phyloP scores from a whole-genome alignment of 2,113 vertebrate genomes.

The Siniperca knerii region DNA sequence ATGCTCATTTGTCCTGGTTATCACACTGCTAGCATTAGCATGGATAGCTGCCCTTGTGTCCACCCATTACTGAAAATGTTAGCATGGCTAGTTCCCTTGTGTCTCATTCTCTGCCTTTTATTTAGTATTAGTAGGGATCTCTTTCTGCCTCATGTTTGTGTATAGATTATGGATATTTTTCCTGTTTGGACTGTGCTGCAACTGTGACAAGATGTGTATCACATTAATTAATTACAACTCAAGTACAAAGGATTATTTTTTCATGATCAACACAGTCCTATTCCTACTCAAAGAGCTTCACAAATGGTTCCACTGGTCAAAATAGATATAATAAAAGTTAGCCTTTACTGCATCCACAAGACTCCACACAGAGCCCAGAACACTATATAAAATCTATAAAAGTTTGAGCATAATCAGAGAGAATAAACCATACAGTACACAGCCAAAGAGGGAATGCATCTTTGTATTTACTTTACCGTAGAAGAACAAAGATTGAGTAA shows the following conservation, averaged over 20 bases:
- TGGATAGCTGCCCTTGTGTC: constrained; percentile 20
- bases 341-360: not conserved
- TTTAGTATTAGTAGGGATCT: not conserved
- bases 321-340: not conserved
- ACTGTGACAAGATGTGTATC: no score
- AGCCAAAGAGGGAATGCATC: not conserved
- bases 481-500: not conserved
- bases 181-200: not conserved
- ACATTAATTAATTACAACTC: not conserved
- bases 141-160: not conserved
- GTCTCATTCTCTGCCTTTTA: not conserved
- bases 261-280: not conserved
- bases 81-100: not conserved
- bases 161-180: not conserved
- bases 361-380: not conserved
- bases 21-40: constrained; percentile 72
- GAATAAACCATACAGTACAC: not conserved
- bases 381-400: not conserved
- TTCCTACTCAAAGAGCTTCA: not conserved
- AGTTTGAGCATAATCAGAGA: not conserved
- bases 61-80: constrained; percentile 12
- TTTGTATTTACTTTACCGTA: not conserved
- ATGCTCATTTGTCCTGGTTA: constrained; percentile 63
- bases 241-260: not conserved
- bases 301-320: not conserved